These are phyloP conservation scores for Euzetes globulus DNA, from an alignment of 2,888 invertebrate genomes.

Conservation along the genomic window DNA sequence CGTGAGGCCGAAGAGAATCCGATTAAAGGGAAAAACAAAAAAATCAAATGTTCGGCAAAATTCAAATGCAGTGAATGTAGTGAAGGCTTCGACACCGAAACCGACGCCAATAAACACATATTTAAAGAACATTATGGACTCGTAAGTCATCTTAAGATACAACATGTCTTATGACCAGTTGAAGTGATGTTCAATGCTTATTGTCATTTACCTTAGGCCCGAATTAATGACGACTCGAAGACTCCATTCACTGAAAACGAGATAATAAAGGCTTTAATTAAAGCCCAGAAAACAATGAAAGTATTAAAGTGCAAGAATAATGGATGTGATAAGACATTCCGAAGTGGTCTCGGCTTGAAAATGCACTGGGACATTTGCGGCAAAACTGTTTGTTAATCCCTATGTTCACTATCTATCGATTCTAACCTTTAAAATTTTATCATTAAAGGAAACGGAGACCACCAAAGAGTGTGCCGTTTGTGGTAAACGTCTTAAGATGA, in stretches of 20 bases:
- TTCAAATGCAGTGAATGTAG: slow-evolving; percentile 11
- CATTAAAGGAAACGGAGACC: slow-evolving; percentile 16
- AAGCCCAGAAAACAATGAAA: slow-evolving; percentile 27
- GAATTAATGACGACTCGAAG: slow-evolving; percentile 30
- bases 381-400: slow-evolving; percentile 21
- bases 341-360: slow-evolving; percentile 26
- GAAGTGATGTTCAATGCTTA: background rate
- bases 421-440: background rate
- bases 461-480: slow-evolving; percentile 26
- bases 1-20: background rate
- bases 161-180: background rate
- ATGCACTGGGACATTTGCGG: slow-evolving; percentile 32
- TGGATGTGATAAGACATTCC: slow-evolving; percentile 22
- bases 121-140: slow-evolving; percentile 17
- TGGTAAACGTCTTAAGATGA: slow-evolving; percentile 23
- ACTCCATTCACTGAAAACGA: slow-evolving; percentile 29
- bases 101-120: background rate
- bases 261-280: slow-evolving; percentile 24
- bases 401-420: background rate
- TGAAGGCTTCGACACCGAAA: background rate
- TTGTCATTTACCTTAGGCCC: slow-evolving; percentile 9
- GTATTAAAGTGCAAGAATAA: slow-evolving; percentile 23
- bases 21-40: background rate
- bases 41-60: background rate
- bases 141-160: background rate